Evolutionary conservation across 1,140 invertebrate genomes (phyloP), one percentile per base, ranked within the genome.

Genomic region (Trinorchestia longiramus): DNA sequence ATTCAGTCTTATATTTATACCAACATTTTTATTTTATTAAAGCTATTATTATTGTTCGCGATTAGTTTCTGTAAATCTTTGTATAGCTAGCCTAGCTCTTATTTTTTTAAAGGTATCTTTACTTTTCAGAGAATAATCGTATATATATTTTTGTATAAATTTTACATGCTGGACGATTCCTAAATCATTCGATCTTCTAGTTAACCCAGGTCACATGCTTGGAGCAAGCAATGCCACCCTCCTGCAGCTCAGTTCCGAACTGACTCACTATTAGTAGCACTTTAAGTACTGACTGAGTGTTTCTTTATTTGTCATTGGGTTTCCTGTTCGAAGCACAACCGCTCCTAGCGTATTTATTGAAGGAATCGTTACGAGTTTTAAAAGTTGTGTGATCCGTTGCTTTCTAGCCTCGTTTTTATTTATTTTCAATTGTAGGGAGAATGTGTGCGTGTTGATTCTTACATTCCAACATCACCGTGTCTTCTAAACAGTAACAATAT

Each of bases 121-220:
- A 94, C 44, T 45, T 45, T n/a, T 44, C 92, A 94, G 44, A 94
- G 92, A 94, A 94, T 94, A 94, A 45, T 94, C 92, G 92, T 94
- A 94, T 94, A n/a, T 94, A 94, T 94, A 94, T 94, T 94, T 94
- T 94, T 94, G 41, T 94, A 94, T 94, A 94, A 94, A 94, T 94
- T 94, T 47, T 44, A 94, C 92, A 23, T 44, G 92, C 44, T 94
- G 43, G 44, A 94, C 88, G n/a, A 43, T 90, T 90, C 88, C 88
- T 43, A 90, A n/a, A 90, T 90, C 88, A 90, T 90, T 90, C 15
- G 88, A 90, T 90, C 41, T 41, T 90, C 88, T 90, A 77, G 62
- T 77, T 77, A 23, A 77, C 62, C n/a, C 43, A 42, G 88, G 88
- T 90, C 88, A 90, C 88, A 90, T 42, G 11, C 28, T 90, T 90